A percentile compares a stretch with the other conserved stretches of the same genome.
Evolutionary conservation across 2,113 vertebrate genomes (phyloP).

Genomic region (Myiozetetes cayanensis): DNA sequence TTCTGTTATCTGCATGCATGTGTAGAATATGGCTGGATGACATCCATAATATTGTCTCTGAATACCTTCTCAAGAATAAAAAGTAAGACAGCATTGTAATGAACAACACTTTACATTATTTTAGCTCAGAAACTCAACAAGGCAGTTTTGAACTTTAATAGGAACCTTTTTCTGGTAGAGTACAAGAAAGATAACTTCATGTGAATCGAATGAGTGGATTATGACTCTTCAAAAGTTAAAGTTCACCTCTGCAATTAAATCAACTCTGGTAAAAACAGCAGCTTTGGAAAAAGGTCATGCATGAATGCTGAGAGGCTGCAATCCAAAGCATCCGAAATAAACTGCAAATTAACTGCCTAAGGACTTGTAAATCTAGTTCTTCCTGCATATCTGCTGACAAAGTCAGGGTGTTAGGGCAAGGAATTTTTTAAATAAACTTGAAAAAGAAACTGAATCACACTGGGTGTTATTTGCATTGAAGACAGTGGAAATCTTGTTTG

Average conservation of each 20-base stretch:
- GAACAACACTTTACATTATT: neutral
- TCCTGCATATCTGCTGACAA: neutral
- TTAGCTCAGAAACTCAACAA: neutral
- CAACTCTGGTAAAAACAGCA: slow-evolving; percentile 3
- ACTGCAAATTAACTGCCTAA: neutral
- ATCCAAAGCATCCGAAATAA: slow-evolving; percentile 24
- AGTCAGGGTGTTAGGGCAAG: neutral
- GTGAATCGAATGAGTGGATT: neutral
- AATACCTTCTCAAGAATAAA: neutral
- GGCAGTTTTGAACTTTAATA: slow-evolving; percentile 4
- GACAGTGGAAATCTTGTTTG: neutral
- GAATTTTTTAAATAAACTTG: neutral
- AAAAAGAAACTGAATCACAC: neutral
- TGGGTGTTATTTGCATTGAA: neutral
- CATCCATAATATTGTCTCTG: neutral
- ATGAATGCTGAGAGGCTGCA: neutral
- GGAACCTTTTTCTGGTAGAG: neutral
- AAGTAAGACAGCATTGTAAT: neutral
- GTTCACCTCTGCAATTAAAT: slow-evolving; percentile 68
- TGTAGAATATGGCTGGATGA: neutral
- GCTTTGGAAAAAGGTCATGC: slow-evolving; percentile 47
- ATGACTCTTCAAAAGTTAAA: slow-evolving; percentile 50
- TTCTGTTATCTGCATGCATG: neutral
- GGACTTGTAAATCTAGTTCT: neutral
- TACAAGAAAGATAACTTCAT: neutral